Evolutionary conservation across 2,797 vertebrate genomes (phyloP), one percentile per base, ranked within the genome.

Genomic region (Phataginus tetradactyla): DNA sequence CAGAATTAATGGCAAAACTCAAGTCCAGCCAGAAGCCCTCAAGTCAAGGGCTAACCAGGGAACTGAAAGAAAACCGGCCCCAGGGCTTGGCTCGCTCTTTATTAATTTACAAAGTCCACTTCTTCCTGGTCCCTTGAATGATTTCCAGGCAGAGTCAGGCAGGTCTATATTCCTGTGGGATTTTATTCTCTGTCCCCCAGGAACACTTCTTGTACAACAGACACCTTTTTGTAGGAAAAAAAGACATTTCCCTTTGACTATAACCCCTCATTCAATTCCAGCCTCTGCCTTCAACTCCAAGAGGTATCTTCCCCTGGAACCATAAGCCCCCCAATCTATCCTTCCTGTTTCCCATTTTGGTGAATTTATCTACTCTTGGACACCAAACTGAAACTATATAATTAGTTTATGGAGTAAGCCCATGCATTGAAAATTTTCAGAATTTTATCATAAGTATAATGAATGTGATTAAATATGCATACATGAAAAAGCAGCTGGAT

Each of bases 1-100:
- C 53, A 63, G 83, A 97, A 95, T 79, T 96, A 95, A 95, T 89
- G 92, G 55, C 64, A 89, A 94, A 96, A 84, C 55, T 94, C 86
- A 92, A 92, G 78, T 85, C 74, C 61, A 86, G 53, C 74, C 49
- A 93, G 84, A 95, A 96, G 39, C 66, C 79, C 27, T 75, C 79
- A 57, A 96, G 63, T 92, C 92, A 95, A 93, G 83, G 49, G 17
- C 20, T 80, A 95, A 77, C 75, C 68, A 89, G 66, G 79, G 42
- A 94, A 66, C 77, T n/a, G 53, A 90, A 86, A 87, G 37, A 78
- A 84, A 81, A 71, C 27, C 59, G 66, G 61, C 94, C 81, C 64
- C 86, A 86, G 53, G 55, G 49, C 86, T 88, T 37, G 1, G 51
- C 49, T 90, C 63, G 85, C 55, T 1, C 6, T 75, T 83, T 86